Percentiles rank a stretch among this genome's conserved stretches.
Conservation (phyloP, 2,113 vertebrate genomes). For the Larimichthys polyactis region DNA sequence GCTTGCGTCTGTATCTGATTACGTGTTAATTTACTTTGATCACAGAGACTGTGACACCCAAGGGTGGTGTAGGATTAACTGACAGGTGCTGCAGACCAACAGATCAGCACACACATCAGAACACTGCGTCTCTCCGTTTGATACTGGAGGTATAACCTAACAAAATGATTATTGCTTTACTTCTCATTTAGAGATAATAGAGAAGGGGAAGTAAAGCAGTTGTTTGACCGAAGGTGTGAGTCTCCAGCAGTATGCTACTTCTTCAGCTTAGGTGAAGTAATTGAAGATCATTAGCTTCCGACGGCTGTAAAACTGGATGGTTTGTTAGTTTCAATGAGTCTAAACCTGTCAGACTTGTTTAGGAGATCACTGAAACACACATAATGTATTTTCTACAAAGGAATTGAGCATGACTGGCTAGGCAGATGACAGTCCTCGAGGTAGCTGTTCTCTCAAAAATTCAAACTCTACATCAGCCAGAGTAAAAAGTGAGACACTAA, state of each 20-base stretch:
- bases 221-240: neutral
- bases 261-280: neutral
- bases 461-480: neutral
- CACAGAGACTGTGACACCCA: constrained; percentile 35
- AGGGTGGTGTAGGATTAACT: constrained; percentile 56
- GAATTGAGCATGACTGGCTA: neutral
- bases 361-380: neutral
- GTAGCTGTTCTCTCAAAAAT: neutral
- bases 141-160: neutral
- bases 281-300: constrained; percentile 11
- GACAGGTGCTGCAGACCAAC: constrained; percentile 58
- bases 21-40: constrained; percentile 67
- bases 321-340: constrained; percentile 48
- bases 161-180: neutral
- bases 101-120: constrained; percentile 12
- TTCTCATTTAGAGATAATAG: neutral
- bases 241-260: neutral
- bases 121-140: neutral
- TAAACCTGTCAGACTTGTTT: constrained; percentile 24
- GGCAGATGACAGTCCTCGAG: neutral
- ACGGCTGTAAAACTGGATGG: constrained; percentile 36
- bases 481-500: neutral
- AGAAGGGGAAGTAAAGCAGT: neutral
- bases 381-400: neutral
- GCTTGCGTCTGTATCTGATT: constrained; percentile 60